Percentiles rank a stretch among this genome's conserved stretches.
phyloP scores from a whole-genome alignment of 2,888 invertebrate genomes.

The Macaria liturata region DNA sequence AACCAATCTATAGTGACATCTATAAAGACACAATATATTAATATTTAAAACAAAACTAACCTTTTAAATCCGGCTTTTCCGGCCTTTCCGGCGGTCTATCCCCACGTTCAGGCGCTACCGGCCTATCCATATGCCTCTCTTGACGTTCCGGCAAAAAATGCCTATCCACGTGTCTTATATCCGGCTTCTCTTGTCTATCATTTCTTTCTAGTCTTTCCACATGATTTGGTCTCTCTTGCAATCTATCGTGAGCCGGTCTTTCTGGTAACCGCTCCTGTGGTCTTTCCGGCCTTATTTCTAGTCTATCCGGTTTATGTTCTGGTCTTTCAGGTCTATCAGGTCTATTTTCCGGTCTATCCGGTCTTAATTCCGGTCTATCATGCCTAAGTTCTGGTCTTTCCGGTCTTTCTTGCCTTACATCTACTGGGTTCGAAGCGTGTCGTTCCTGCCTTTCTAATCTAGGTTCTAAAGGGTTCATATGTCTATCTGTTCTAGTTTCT shows the following conservation, averaged over 20 bases:
- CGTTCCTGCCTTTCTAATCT: constrained; percentile 22
- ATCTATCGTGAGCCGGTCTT: constrained; percentile 8
- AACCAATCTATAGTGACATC: too few species aligned
- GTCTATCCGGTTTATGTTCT: constrained; percentile 13
- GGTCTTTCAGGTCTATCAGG: constrained; percentile 9
- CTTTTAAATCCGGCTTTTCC: constrained; percentile 44
- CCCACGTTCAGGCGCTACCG: constrained; percentile 27
- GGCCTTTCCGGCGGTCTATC: constrained; percentile 58
- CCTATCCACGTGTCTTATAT: constrained; percentile 18
- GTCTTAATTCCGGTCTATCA: constrained; percentile 7
- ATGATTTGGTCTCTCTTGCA: constrained; percentile 28
- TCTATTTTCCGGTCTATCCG: constrained; percentile 9
- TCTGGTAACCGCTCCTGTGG: constrained; percentile 28
- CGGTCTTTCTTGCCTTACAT: constrained; percentile 25
- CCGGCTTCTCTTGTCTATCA: constrained; percentile 16
- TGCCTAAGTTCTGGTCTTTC: constrained; percentile 16
- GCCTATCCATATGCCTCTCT: constrained; percentile 35
- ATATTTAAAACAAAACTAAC: background rate
- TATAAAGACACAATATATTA: background rate
- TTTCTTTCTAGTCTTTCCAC: constrained; percentile 15
- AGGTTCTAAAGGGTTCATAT: constrained; percentile 25
- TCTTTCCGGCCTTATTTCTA: constrained; percentile 17
- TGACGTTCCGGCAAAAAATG: constrained; percentile 27
- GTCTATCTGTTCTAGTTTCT: constrained; percentile 39
- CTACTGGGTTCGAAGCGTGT: constrained; percentile 23